These are phyloP conservation scores for Limnodromus scolopaceus DNA, from an alignment of 2,797 vertebrate species.

Conservation along the genomic window DNA sequence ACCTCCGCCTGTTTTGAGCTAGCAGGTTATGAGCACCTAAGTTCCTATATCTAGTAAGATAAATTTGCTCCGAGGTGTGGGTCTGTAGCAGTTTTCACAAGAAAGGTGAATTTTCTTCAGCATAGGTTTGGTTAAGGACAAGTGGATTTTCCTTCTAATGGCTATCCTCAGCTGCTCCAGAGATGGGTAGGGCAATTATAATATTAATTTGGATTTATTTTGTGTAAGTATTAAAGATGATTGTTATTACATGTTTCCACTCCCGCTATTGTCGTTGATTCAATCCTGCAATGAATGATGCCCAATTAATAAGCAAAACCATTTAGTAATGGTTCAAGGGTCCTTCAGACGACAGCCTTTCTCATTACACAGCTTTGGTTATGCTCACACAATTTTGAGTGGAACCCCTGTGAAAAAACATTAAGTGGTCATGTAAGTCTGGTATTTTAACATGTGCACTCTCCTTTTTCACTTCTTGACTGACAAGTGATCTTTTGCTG, in stretches of 20 bases:
- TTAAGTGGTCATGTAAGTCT: background rate
- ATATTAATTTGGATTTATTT: background rate
- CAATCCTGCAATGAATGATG: background rate
- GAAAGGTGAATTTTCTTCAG: background rate
- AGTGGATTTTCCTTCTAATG: background rate
- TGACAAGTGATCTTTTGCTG: background rate
- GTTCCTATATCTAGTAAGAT: background rate
- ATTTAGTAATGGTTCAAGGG: background rate
- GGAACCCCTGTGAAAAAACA: background rate
- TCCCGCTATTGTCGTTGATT: background rate
- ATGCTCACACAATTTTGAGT: background rate
- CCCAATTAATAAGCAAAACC: background rate
- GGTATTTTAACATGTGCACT: background rate
- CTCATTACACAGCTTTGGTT: background rate
- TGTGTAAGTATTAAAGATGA: background rate
- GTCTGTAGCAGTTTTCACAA: background rate
- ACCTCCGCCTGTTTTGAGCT: background rate
- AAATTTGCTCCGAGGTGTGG: background rate
- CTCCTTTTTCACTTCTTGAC: background rate
- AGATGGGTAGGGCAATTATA: background rate
- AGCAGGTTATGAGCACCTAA: background rate
- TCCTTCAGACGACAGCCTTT: background rate
- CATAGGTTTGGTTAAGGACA: background rate
- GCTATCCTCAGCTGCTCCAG: background rate
- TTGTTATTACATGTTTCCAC: background rate